phyloP scores from a whole-genome alignment of 1,140 invertebrate species.

The Limonius californicus region DNA sequence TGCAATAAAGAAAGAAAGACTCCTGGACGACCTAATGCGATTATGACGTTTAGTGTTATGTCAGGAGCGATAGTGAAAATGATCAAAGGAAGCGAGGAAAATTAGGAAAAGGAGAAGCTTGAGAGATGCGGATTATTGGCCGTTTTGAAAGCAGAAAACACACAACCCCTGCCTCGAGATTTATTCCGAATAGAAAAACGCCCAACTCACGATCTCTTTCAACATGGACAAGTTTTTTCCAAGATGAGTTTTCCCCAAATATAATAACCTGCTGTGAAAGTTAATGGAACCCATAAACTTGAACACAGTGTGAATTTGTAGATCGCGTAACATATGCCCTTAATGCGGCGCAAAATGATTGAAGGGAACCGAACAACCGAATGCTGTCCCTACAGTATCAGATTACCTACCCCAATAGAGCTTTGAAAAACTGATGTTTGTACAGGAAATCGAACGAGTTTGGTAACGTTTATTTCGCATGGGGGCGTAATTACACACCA shows the following conservation, averaged over 20 bases:
- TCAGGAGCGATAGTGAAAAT: constrained; percentile 11
- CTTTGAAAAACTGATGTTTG: background rate
- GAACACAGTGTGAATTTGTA: background rate
- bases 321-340: constrained; percentile 6
- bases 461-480: background rate
- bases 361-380: background rate
- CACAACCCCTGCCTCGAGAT: no score
- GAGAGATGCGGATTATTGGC: background rate
- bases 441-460: background rate
- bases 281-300: background rate
- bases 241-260: no score
- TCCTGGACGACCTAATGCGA: constrained; percentile 2
- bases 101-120: background rate
- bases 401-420: background rate
- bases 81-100: constrained; percentile 11
- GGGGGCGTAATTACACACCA: no score
- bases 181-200: no score
- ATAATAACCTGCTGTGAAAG: background rate
- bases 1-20: constrained; percentile 2
- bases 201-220: no score
- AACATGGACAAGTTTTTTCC: no score
- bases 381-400: background rate
- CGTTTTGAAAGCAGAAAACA: no score
- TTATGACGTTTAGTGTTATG: constrained; percentile 15
- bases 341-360: background rate